phyloP scores from a whole-genome alignment of 2,797 vertebrate genomes.

The Hypotaenidia okinawae region DNA sequence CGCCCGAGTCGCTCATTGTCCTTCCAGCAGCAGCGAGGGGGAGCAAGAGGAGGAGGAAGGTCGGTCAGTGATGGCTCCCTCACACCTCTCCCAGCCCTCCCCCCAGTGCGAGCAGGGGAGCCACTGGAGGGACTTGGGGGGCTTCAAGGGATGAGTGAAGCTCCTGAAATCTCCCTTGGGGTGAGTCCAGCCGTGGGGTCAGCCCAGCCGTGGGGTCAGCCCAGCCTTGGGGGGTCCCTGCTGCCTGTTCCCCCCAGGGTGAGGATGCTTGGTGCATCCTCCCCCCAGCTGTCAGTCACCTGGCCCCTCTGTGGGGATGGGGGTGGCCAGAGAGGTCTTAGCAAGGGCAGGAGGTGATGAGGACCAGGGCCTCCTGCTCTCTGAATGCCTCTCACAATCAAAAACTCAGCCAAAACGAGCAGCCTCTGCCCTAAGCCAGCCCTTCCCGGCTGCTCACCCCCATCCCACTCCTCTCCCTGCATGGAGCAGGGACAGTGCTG shows the following conservation, averaged over 20 bases:
- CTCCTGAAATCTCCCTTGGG: rapidly evolving
- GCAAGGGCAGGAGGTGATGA: neutral
- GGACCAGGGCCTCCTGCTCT: neutral
- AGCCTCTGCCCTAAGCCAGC: neutral
- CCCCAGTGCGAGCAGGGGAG: neutral
- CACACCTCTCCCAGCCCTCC: neutral
- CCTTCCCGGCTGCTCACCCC: rapidly evolving
- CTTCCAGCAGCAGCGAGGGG: constrained; percentile 19
- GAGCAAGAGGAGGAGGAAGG: neutral
- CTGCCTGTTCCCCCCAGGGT: too few relatives aligned
- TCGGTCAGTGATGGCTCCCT: neutral
- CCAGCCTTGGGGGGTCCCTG: neutral
- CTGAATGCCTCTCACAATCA: neutral
- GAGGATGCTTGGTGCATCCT: neutral
- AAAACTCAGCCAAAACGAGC: neutral
- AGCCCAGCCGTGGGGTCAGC: neutral
- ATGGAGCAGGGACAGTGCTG: rapidly evolving
- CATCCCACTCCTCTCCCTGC: neutral
- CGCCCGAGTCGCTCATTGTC: constrained; percentile 88
- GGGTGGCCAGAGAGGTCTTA: neutral
- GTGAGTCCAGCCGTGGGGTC: neutral
- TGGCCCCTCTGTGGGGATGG: neutral
- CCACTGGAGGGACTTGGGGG: neutral
- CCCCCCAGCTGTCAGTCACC: too few relatives aligned
- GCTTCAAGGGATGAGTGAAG: neutral